Base-by-base conservation (phyloP, 2,113 vertebrate genomes). In the Sturnira hondurensis region DNA sequence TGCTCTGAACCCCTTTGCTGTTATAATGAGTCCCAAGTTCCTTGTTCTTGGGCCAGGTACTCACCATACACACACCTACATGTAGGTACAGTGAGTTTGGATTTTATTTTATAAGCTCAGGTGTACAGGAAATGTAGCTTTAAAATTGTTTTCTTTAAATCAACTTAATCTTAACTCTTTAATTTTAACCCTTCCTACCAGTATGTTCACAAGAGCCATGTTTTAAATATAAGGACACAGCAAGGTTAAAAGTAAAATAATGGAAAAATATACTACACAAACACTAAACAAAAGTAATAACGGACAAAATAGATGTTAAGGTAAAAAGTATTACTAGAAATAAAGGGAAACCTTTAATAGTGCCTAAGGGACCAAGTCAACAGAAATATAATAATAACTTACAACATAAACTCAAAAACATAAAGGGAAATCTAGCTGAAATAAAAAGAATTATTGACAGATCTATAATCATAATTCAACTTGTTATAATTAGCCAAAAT, bases 61-160 rank as follows among this genome's bases (percentile, higher is more conserved):
- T 93, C 50, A 33, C 54, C 61, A 50, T 26, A n/a, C 50, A 31
- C 33, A 43, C 14, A 65, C 73, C 83, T 47, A 41, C 17, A 8
- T 74, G 47, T 68, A 76, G 83, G 80, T 87, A 47, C 47, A 50
- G 41, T 80, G 41, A 91, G 43, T 22, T 58, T 43, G 19, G 56
- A 70, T 93, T 28, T 82, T 78, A 83, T 91, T 96, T 97, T 73
- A 85, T 96, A 91, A 96, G 81, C 33, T 96, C 93, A 96, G 94
- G 93, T 97, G 93, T 58, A 24, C 47, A 96, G 91, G 93, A 96
- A 94, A 96, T 80, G 36, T 84, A 83, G 43, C 45, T 86, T 95
- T 68, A 92, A 87, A 20, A 50, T 12, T 43, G 41, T 84, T 93
- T 95, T 86, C 52, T 93, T 96, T 89, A 63, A 95, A 81, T 63